A percentile compares a stretch with the other conserved stretches of the same genome.
Evolutionary conservation across 2,797 vertebrate species (phyloP).

Genomic region (Muscicapa comitata): DNA sequence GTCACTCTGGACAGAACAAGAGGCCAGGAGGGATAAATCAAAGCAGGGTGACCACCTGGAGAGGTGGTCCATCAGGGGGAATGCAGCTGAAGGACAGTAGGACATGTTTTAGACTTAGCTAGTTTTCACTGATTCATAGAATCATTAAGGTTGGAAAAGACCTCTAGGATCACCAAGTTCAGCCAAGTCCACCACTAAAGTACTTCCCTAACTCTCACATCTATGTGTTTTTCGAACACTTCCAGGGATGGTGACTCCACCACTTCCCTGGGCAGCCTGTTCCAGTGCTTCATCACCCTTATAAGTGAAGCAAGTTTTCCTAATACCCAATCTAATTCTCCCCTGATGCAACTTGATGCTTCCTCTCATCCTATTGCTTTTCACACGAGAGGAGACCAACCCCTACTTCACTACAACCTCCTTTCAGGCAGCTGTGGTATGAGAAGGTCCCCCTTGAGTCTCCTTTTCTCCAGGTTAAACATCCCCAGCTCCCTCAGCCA

Average conservation of each 20-base stretch:
- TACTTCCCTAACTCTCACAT: neutral
- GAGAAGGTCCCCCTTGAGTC: neutral
- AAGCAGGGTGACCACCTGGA: rapidly evolving
- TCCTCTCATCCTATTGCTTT: neutral
- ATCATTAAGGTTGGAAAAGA: neutral
- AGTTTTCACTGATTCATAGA: neutral
- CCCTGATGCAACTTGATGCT: neutral
- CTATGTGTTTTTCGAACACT: neutral
- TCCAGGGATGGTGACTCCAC: neutral
- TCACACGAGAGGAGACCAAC: rapidly evolving
- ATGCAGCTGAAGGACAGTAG: neutral
- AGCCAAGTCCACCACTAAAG: neutral
- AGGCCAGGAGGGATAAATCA: rapidly evolving
- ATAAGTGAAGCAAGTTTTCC: neutral
- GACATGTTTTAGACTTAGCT: neutral
- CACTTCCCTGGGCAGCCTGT: neutral
- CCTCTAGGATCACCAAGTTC: neutral
- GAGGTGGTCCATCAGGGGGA: neutral
- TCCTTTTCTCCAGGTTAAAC: neutral
- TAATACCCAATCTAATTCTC: neutral
- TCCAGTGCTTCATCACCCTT: neutral
- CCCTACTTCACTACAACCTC: neutral
- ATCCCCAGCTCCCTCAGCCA: neutral
- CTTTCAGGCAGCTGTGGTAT: neutral
- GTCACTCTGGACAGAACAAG: neutral